A percentile compares a stretch with the other conserved stretches of the same genome.
phyloP scores from a whole-genome alignment of 1,140 invertebrate species.

The Coboldia fuscipes region DNA sequence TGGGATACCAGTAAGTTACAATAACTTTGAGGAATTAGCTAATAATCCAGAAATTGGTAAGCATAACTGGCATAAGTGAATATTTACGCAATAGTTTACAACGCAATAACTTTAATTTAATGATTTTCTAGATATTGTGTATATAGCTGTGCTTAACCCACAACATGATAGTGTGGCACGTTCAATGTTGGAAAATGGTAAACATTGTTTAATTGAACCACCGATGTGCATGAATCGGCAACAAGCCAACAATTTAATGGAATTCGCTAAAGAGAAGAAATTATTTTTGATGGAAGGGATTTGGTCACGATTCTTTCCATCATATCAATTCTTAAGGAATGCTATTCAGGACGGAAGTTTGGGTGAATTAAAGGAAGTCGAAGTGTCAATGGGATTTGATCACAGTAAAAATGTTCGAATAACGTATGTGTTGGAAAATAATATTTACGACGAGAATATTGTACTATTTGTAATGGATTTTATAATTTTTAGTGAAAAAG shows the following conservation, averaged over 20 bases:
- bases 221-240: constrained; percentile 47
- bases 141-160: constrained; percentile 46
- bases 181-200: constrained; percentile 46
- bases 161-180: constrained; percentile 41
- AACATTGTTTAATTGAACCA: constrained; percentile 64
- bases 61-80: too few species aligned
- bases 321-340: constrained; percentile 39
- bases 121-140: constrained; percentile 59
- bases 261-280: constrained; percentile 32
- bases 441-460: too few species aligned
- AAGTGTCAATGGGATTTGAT: constrained; percentile 46
- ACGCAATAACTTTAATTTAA: too few species aligned
- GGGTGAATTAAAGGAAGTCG: constrained; percentile 46
- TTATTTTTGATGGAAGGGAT: constrained; percentile 61
- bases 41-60: constrained; percentile 37
- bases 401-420: too few species aligned
- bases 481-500: constrained; percentile 22
- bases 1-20: constrained; percentile 40
- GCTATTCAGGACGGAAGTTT: constrained; percentile 34
- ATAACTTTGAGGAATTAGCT: constrained; percentile 45
- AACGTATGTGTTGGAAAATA: too few species aligned
- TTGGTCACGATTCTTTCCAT: constrained; percentile 65
- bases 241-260: constrained; percentile 34
- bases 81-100: too few species aligned
- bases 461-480: too few species aligned